Conservation (phyloP, 2,113 vertebrate genomes). For the Heteronetta atricapilla region DNA sequence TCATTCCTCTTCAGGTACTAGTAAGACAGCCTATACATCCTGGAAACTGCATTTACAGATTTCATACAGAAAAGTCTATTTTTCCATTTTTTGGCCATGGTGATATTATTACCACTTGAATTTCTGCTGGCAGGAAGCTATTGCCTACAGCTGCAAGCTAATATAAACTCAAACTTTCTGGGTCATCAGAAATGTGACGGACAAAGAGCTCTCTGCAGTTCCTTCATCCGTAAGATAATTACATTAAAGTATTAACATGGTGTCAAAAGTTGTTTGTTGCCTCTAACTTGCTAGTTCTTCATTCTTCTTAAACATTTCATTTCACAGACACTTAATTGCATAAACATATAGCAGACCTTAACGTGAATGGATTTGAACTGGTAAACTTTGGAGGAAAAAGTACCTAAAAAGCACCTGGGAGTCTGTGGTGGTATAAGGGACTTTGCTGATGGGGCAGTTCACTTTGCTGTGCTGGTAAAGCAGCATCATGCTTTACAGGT, state of each 20-base stretch:
- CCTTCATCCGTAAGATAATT: not conserved
- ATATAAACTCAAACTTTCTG: slow-evolving; percentile 34
- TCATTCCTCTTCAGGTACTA: not conserved
- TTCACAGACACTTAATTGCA: not conserved
- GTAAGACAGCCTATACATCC: not conserved
- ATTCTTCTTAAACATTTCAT: not conserved
- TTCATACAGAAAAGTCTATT: not conserved
- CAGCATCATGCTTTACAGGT: not conserved
- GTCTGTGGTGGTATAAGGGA: not conserved
- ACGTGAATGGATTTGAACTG: fast-evolving
- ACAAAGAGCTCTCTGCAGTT: not conserved
- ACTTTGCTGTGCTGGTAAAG: not conserved
- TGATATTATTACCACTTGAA: slow-evolving; percentile 39
- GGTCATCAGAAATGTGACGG: not conserved
- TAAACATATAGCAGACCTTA: not conserved
- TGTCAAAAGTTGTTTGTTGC: not conserved
- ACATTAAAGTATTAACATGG: not conserved
- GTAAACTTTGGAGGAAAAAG: not conserved
- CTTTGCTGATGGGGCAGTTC: not conserved
- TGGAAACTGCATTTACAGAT: slow-evolving; percentile 34
- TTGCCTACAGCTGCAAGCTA: slow-evolving; percentile 43
- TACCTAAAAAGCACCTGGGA: not conserved
- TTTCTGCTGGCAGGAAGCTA: slow-evolving; percentile 45
- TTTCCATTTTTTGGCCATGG: not conserved
- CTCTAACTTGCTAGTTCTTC: not conserved